These are phyloP conservation scores for Pogonocichla stellata DNA, from an alignment of 2,113 vertebrate genomes.

Conservation along the genomic window DNA sequence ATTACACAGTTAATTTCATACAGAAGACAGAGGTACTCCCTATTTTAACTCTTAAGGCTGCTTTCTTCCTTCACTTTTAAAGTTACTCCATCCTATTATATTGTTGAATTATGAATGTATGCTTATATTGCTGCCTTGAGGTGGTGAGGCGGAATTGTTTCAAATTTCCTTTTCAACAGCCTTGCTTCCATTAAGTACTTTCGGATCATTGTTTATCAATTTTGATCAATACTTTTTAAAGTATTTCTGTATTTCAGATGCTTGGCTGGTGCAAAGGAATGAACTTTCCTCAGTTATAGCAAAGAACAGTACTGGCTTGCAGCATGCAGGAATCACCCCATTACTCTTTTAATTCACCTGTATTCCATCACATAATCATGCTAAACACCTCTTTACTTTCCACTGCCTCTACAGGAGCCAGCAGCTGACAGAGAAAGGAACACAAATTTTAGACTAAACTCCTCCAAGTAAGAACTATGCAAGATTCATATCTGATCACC, in stretches of 20 bases:
- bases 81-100: not conserved
- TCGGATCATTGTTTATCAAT: not conserved
- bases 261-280: not conserved
- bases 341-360: not conserved
- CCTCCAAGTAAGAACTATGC: not conserved
- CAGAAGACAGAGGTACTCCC: not conserved
- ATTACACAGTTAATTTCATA: not conserved
- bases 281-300: not conserved
- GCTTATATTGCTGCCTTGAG: not conserved
- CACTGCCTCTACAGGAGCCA: not conserved
- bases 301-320: not conserved
- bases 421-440: not conserved
- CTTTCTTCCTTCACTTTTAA: not conserved
- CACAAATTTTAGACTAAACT: not conserved
- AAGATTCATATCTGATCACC: not conserved
- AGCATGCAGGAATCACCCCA: not conserved
- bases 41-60: not conserved
- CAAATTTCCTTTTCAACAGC: not conserved
- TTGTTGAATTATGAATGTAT: not conserved
- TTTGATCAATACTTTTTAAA: not conserved
- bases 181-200: not conserved
- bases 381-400: not conserved
- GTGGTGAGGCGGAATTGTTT: not conserved
- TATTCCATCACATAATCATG: not conserved
- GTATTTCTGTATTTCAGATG: not conserved